Conservation (phyloP, 2,888 invertebrate species). For the Drosophila yooni region DNA sequence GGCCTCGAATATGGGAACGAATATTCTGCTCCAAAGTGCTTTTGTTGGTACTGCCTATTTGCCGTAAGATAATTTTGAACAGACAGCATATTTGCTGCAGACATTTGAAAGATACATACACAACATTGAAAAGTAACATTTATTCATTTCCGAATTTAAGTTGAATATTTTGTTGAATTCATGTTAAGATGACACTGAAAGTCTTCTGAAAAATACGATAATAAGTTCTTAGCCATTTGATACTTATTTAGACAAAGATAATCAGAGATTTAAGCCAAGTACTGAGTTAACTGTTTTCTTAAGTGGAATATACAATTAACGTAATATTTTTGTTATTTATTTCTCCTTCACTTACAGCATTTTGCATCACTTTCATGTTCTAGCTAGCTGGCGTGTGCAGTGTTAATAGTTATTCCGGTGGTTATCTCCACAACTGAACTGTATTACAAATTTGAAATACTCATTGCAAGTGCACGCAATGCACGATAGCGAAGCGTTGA, state of each 20-base stretch:
- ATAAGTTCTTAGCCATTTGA: not conserved
- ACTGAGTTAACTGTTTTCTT: not conserved
- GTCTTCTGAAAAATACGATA: not conserved
- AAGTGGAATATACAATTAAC: not conserved
- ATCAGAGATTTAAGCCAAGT: not conserved
- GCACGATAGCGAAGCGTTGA: slow-evolving; percentile 30
- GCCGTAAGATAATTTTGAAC: not conserved
- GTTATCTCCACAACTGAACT: not conserved
- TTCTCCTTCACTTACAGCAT: not conserved
- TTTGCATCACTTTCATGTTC: not conserved
- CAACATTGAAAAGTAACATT: not conserved
- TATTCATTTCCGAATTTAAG: not conserved
- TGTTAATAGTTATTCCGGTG: not conserved
- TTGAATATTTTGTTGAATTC: not conserved
- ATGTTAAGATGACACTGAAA: not conserved
- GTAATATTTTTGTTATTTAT: not conserved
- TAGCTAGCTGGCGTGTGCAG: not conserved
- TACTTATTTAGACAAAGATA: not conserved
- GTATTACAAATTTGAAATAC: slow-evolving; percentile 5
- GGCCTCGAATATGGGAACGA: not conserved
- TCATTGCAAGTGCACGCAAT: slow-evolving; percentile 24
- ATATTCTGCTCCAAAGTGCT: not conserved
- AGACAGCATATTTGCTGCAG: not conserved
- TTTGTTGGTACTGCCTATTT: not conserved
- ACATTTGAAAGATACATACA: not conserved